Conservation (phyloP, 2,113 vertebrate genomes). For the Centropus bengalensis region DNA sequence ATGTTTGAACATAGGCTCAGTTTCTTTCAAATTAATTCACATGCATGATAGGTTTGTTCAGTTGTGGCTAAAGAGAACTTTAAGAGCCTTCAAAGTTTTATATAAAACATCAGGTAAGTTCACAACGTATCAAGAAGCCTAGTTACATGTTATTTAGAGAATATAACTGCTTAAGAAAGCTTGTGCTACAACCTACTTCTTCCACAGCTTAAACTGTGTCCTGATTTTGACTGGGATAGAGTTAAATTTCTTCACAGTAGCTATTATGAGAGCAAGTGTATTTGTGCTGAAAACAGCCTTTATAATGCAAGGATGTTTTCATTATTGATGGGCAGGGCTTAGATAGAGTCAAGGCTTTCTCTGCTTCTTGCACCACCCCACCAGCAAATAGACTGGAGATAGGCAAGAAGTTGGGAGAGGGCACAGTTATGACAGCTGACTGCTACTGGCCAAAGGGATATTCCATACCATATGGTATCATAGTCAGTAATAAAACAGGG, state of each 20-base stretch:
- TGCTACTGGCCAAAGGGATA: too few species aligned
- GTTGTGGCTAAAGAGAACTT: neutral
- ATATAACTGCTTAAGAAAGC: neutral
- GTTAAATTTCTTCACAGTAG: neutral
- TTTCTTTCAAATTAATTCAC: neutral
- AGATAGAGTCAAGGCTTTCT: neutral
- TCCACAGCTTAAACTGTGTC: neutral
- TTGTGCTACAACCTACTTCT: neutral
- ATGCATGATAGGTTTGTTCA: neutral
- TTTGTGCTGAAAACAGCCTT: neutral
- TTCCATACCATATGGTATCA: too few species aligned
- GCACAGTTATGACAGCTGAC: too few species aligned
- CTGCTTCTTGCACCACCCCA: neutral
- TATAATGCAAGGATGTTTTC: rapidly evolving
- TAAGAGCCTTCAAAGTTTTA: neutral
- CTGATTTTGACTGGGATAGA: neutral
- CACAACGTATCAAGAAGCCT: neutral
- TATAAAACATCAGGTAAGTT: neutral
- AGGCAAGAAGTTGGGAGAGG: too few species aligned
- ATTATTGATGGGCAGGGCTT: neutral
- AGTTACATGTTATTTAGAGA: neutral
- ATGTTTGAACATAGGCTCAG: neutral
- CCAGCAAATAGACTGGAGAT: neutral
- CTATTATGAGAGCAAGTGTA: neutral
- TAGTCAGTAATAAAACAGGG: neutral